Conservation (phyloP, 2,888 invertebrate genomes). For the Penaeus monodon region DNA sequence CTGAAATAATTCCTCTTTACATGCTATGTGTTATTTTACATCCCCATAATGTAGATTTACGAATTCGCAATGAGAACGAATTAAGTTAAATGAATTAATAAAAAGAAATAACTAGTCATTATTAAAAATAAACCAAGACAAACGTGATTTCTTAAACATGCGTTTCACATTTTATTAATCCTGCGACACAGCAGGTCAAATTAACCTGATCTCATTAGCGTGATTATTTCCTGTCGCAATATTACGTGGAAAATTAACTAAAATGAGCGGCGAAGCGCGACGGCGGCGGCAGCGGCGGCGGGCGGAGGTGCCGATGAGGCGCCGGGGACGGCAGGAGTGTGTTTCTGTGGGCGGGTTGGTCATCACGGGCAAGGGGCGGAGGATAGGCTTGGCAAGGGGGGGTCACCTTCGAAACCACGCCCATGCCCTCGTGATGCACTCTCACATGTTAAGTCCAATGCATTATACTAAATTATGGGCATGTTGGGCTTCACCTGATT, state of each 20-base stretch:
- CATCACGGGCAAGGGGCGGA: background rate
- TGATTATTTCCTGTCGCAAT: no score
- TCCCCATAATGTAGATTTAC: no score
- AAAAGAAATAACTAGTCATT: no score
- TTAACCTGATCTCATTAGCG: no score
- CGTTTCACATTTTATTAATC: no score
- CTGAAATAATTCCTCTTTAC: no score
- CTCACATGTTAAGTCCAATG: conserved; percentile 1
- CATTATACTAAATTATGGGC: conserved; percentile 50
- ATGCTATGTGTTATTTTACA: no score
- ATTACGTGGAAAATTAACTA: background rate
- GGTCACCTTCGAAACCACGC: conserved; percentile 26
- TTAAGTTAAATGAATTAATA: no score
- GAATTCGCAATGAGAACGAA: no score
- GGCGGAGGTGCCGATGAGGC: background rate
- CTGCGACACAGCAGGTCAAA: no score
- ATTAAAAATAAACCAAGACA: no score
- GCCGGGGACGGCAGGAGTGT: background rate
- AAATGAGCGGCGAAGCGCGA: conserved; percentile 4
- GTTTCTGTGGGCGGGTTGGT: background rate
- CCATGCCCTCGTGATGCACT: conserved; percentile 14
- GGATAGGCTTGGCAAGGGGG: background rate
- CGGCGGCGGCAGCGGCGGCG: conserved; percentile 13
- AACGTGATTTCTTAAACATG: no score
- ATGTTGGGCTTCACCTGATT: conserved; percentile 32